A percentile compares a stretch with the other conserved stretches of the same genome.
phyloP scores from a whole-genome alignment of 2,888 invertebrate genomes.

The Nezara viridula region DNA sequence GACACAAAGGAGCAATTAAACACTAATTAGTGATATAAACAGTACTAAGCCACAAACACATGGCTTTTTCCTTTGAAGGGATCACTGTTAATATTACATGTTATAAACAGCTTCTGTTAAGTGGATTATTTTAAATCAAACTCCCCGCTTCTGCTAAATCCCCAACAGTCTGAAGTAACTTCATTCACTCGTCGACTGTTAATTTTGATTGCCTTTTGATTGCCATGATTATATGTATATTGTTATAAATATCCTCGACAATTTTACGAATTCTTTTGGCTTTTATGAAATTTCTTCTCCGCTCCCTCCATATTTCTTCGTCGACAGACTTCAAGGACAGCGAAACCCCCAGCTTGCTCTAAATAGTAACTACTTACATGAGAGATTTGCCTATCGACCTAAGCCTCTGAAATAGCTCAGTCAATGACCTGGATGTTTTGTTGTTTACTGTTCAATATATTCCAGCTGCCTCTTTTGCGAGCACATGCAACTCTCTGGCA shows the following conservation, averaged over 20 bases:
- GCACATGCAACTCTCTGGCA: constrained; percentile 11
- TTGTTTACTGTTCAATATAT: constrained; percentile 38
- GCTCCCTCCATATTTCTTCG: not conserved
- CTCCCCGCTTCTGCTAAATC: not conserved
- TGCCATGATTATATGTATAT: no score
- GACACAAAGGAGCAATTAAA: not conserved
- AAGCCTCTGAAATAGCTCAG: not conserved
- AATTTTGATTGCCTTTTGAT: not conserved
- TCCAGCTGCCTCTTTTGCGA: constrained; percentile 8
- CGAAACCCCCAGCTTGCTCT: not conserved
- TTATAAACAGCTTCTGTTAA: not conserved
- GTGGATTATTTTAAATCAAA: not conserved
- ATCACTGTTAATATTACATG: no score
- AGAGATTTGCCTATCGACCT: not conserved
- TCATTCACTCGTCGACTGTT: not conserved
- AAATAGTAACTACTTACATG: not conserved
- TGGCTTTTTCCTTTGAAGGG: not conserved
- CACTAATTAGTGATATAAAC: not conserved
- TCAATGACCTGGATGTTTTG: constrained; percentile 32
- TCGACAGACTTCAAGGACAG: not conserved
- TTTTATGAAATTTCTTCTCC: no score
- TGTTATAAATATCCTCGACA: no score
- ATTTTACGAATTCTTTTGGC: no score
- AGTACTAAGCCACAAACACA: not conserved
- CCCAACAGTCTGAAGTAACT: not conserved